phyloP scores from a whole-genome alignment of 2,113 vertebrate genomes.

The Eclectus roratus region DNA sequence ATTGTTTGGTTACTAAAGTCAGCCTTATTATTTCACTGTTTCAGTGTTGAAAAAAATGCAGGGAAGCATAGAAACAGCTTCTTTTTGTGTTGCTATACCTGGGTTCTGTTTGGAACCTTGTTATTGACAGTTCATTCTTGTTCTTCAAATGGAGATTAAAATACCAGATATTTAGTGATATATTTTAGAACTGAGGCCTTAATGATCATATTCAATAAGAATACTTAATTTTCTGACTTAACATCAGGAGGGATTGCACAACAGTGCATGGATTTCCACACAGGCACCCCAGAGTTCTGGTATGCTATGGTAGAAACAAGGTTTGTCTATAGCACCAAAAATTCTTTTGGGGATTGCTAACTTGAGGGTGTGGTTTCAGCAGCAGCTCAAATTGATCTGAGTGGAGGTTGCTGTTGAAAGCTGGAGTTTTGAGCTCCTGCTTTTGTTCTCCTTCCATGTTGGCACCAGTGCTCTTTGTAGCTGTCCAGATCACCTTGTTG shows the following conservation, averaged over 20 bases:
- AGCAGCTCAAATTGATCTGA: neutral
- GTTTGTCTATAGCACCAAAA: neutral
- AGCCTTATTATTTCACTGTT: neutral
- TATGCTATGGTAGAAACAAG: neutral
- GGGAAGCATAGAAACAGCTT: neutral
- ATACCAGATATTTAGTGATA: neutral
- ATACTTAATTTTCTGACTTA: neutral
- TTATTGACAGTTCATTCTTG: neutral
- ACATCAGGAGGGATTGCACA: neutral
- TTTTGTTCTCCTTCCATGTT: neutral
- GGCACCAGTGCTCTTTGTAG: neutral
- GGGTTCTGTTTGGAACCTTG: neutral
- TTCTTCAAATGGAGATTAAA: neutral
- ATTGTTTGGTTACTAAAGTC: neutral
- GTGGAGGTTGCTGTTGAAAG: neutral
- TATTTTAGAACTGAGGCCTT: neutral
- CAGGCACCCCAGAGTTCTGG: fast-evolving
- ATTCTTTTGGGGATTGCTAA: neutral
- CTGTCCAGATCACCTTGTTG: neutral
- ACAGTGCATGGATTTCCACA: neutral
- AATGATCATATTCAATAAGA: neutral
- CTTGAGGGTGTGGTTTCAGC: neutral
- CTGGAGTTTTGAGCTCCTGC: neutral
- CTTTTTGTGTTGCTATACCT: neutral
- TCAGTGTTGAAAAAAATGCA: neutral